A percentile compares a stretch with the other conserved stretches of the same genome.
phyloP scores from a whole-genome alignment of 2,888 invertebrate species.

The Orthosia gracilis region DNA sequence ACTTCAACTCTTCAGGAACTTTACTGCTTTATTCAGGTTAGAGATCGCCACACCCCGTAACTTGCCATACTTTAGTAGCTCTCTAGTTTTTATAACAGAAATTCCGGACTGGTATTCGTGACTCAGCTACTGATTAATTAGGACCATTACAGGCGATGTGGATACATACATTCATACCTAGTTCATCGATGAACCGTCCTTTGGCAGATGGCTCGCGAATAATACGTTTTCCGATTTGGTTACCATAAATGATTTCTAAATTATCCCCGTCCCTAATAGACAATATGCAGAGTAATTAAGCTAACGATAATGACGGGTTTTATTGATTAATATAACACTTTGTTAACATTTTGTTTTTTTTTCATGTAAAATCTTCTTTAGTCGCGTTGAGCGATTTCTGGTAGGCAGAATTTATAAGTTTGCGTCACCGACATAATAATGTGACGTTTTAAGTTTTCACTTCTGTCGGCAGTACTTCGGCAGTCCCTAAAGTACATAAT shows the following conservation, averaged over 20 bases:
- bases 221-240: conserved; percentile 14
- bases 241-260: conserved; percentile 33
- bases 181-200: background rate
- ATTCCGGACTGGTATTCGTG: conserved; percentile 9
- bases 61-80: conserved; percentile 9
- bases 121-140: conserved; percentile 21
- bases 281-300: conserved; percentile 12
- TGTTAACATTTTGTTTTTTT: background rate
- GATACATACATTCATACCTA: background rate
- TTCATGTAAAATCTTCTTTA: too few relatives aligned
- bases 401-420: too few relatives aligned
- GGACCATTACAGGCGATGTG: conserved; percentile 11
- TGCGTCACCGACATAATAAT: too few relatives aligned
- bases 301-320: conserved; percentile 14
- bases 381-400: too few relatives aligned
- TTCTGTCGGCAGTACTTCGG: too few relatives aligned
- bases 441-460: too few relatives aligned
- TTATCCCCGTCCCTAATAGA: conserved; percentile 5
- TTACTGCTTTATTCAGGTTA: conserved; percentile 39
- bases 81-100: background rate
- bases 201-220: conserved; percentile 14
- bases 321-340: conserved; percentile 13
- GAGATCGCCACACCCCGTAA: conserved; percentile 27
- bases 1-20: conserved; percentile 34
- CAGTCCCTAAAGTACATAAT: too few relatives aligned